Conservation (phyloP, 2,113 vertebrate genomes). For the Pseudopodoces humilis region DNA sequence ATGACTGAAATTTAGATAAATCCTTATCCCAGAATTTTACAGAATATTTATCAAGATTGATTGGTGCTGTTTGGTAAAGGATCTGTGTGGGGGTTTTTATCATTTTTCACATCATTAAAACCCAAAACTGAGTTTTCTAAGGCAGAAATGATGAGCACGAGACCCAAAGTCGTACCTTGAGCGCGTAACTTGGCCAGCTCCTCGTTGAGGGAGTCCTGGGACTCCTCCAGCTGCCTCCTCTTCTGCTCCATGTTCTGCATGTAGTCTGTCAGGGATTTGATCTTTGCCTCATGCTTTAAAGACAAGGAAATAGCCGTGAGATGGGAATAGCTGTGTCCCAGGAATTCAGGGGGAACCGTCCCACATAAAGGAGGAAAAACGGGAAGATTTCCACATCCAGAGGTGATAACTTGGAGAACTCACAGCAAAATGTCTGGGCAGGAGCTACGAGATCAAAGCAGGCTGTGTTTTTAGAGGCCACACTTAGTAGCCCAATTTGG, state of each 20-base stretch:
- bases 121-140: neutral
- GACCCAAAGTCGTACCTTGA: constrained; percentile 71
- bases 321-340: neutral
- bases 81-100: fast-evolving
- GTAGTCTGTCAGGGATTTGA: constrained; percentile 91
- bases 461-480: neutral
- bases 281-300: constrained; percentile 90
- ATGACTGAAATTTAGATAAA: neutral
- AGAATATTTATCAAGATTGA: neutral
- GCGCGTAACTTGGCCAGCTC: constrained; percentile 86
- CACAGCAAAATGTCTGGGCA: neutral
- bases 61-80: neutral
- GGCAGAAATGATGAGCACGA: fast-evolving
- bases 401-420: neutral
- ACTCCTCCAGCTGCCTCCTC: constrained; percentile 89
- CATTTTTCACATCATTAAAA: neutral
- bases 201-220: constrained; percentile 85
- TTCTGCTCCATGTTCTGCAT: constrained; percentile 94
- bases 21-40: too few species aligned
- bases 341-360: neutral
- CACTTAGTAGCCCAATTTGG: neutral
- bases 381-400: neutral
- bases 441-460: neutral
- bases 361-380: fast-evolving
- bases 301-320: neutral